Conservation (phyloP, 2,113 vertebrate species). For the Micromys minutus region DNA sequence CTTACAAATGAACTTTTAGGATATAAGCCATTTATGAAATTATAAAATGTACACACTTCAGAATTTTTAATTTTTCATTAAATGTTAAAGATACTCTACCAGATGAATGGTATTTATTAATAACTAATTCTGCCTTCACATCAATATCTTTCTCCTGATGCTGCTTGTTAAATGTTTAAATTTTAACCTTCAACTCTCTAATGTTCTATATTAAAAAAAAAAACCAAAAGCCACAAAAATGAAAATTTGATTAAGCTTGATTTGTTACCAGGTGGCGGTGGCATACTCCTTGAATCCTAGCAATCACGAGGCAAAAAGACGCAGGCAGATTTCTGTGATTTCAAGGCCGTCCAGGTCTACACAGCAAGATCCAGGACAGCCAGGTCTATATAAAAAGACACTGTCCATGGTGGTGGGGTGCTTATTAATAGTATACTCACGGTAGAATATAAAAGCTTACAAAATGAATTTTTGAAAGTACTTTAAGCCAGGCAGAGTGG, state of each 20-base stretch:
- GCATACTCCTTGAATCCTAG: neutral
- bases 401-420: neutral
- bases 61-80: neutral
- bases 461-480: neutral
- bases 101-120: constrained; percentile 28
- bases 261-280: neutral
- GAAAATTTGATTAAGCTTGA: neutral
- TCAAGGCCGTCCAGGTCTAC: neutral
- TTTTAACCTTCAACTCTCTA: constrained; percentile 8
- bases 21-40: neutral
- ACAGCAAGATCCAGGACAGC: neutral
- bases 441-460: neutral
- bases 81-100: constrained; percentile 10
- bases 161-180: neutral
- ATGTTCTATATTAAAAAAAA: neutral
- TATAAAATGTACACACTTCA: neutral
- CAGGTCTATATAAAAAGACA: neutral
- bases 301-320: neutral
- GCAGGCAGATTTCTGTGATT: neutral
- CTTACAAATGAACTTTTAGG: constrained; percentile 13
- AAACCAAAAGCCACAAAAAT: neutral
- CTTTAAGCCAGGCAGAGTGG: neutral
- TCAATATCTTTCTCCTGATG: neutral
- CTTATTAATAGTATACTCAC: neutral
- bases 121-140: constrained; percentile 9